These are phyloP conservation scores for Cottus gobio DNA, from an alignment of 2,113 vertebrate genomes.

Conservation along the genomic window DNA sequence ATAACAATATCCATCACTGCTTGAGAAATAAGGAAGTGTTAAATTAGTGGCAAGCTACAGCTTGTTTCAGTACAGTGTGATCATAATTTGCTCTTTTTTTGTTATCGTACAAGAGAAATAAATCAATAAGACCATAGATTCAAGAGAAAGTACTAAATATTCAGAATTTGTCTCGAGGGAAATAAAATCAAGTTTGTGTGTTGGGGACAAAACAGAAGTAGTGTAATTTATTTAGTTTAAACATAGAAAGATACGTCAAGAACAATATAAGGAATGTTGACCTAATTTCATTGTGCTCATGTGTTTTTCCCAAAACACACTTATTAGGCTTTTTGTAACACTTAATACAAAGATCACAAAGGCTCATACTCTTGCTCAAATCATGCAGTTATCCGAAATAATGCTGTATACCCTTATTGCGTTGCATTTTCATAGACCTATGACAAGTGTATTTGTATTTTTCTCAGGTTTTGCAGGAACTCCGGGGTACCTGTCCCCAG, in stretches of 20 bases:
- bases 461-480: constrained; percentile 96
- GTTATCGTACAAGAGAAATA: not conserved
- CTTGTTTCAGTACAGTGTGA: constrained; percentile 7
- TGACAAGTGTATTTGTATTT: not conserved
- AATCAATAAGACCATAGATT: not conserved
- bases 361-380: not conserved
- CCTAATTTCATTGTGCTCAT: not conserved
- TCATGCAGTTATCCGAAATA: not conserved
- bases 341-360: not conserved
- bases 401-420: not conserved
- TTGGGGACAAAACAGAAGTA: not conserved
- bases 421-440: not conserved
- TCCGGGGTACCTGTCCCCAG: constrained; percentile 97
- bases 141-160: not conserved
- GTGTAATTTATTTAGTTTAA: not conserved
- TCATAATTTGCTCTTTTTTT: not conserved
- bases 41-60: not conserved
- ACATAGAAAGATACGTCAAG: not conserved
- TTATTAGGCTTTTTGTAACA: not conserved
- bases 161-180: not conserved
- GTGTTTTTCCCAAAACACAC: not conserved
- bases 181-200: not conserved
- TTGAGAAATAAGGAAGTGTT: not conserved
- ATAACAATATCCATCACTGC: too few species aligned
- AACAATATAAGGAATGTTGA: not conserved